Evolutionary conservation across 2,113 vertebrate species (phyloP).

Genomic region (Amphiprion percula): DNA sequence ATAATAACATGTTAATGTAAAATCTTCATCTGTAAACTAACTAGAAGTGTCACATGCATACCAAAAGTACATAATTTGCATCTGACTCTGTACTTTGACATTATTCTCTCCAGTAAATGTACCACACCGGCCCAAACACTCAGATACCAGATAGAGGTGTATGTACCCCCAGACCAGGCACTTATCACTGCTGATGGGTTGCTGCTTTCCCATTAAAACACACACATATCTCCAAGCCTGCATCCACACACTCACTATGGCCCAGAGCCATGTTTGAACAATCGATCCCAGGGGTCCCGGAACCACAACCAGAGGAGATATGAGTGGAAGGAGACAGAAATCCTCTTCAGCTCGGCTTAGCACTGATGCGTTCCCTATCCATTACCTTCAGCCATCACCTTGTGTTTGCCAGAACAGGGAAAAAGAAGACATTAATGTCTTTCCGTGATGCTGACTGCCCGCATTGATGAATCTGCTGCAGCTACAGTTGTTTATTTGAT

Average conservation of each 20-base stretch:
- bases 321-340: slow-evolving; percentile 57
- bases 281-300: slow-evolving; percentile 47
- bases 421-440: slow-evolving; percentile 14
- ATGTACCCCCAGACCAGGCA: slow-evolving; percentile 11
- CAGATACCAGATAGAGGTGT: slow-evolving; percentile 3
- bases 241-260: neutral
- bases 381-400: slow-evolving; percentile 53
- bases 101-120: no score
- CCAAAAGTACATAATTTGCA: no score
- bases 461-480: slow-evolving; percentile 3
- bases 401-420: slow-evolving; percentile 40
- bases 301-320: slow-evolving; percentile 27
- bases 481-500: slow-evolving; percentile 33
- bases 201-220: slow-evolving; percentile 6
- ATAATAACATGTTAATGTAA: no score
- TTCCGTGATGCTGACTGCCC: slow-evolving; percentile 2
- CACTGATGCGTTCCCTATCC: slow-evolving; percentile 59
- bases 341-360: slow-evolving; percentile 49
- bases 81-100: no score
- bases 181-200: slow-evolving; percentile 22
- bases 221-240: slow-evolving; percentile 2
- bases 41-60: no score
- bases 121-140: no score
- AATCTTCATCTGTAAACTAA: no score
- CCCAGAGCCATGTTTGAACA: slow-evolving; percentile 56